These are phyloP conservation scores for Chloropsis cyanopogon DNA, from an alignment of 2,113 vertebrate genomes.

Conservation along the genomic window DNA sequence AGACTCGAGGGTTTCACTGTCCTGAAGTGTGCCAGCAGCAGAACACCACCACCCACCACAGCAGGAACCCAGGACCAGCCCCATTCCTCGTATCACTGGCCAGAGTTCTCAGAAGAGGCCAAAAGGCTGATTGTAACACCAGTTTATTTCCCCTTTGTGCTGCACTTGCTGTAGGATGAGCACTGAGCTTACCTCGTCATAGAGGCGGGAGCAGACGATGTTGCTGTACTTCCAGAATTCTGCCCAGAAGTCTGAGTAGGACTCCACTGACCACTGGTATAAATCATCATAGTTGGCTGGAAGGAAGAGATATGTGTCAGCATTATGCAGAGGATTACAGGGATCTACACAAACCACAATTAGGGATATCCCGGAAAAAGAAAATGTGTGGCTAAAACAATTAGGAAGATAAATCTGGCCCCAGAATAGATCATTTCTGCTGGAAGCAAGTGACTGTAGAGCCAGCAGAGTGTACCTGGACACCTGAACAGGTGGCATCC, in stretches of 20 bases:
- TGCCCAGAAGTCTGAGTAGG: conserved; percentile 89
- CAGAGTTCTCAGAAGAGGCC: background rate
- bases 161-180: background rate
- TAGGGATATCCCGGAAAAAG: rapidly evolving
- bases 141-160: background rate
- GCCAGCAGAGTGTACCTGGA: background rate
- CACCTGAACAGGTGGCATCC: background rate
- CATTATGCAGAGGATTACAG: background rate
- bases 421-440: background rate
- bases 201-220: conserved; percentile 79
- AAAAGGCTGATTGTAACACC: rapidly evolving
- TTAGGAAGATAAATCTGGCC: background rate
- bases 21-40: background rate
- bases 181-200: conserved; percentile 83
- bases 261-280: conserved; percentile 92
- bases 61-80: background rate
- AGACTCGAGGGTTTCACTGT: background rate
- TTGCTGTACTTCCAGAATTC: conserved; percentile 92
- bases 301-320: background rate
- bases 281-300: conserved; percentile 87
- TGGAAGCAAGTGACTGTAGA: rapidly evolving
- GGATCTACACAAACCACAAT: background rate
- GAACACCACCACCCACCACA: background rate
- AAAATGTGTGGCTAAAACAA: background rate
- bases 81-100: rapidly evolving